These are phyloP conservation scores for Cepaea nemoralis DNA, from an alignment of 1,140 invertebrate genomes.

Conservation along the genomic window DNA sequence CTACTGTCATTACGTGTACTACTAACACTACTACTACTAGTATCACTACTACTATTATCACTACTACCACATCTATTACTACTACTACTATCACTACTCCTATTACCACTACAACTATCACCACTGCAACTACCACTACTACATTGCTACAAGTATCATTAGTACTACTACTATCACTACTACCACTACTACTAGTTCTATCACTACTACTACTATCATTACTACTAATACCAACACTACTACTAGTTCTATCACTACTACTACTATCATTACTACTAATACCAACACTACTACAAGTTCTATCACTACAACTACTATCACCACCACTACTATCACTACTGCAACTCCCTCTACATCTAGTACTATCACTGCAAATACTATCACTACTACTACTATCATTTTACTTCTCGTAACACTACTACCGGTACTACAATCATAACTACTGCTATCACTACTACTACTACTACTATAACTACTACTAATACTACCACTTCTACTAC, in stretches of 20 bases:
- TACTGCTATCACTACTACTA: constrained; percentile 1
- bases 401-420: no score
- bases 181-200: constrained; percentile 32
- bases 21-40: no score
- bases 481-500: no score
- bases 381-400: constrained; percentile 25
- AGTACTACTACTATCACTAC: constrained; percentile 19
- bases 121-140: not conserved
- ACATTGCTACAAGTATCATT: no score
- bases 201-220: constrained; percentile 24
- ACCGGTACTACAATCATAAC: no score
- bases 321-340: no score
- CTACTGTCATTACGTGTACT: no score
- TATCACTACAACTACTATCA: not conserved
- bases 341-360: not conserved
- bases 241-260: not conserved
- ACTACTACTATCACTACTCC: not conserved
- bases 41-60: no score
- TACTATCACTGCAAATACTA: constrained; percentile 17
- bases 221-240: constrained; percentile 1
- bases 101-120: no score
- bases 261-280: constrained; percentile 31
- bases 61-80: not conserved
- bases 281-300: not conserved
- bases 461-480: no score